Evolutionary conservation across 1,140 invertebrate species (phyloP).

Genomic region (Nymphalis io): DNA sequence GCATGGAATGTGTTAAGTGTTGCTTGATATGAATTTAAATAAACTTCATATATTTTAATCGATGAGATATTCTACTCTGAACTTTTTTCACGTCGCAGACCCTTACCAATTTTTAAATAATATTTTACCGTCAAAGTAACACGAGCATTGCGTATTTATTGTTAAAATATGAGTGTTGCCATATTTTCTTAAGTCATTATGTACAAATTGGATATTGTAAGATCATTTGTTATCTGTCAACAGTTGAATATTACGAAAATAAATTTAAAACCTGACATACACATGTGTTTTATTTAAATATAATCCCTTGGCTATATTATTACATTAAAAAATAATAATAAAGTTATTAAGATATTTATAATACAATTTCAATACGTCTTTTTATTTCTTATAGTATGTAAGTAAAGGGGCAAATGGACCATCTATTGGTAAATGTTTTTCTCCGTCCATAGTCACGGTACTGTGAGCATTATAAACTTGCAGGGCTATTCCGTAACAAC

Average conservation of each 20-base stretch:
- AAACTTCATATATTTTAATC: slow-evolving; percentile 11
- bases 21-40: slow-evolving; percentile 34
- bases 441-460: too few species aligned
- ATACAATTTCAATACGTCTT: background rate
- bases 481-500: too few species aligned
- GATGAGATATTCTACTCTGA: slow-evolving; percentile 22
- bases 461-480: too few species aligned
- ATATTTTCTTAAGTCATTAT: slow-evolving; percentile 80
- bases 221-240: slow-evolving; percentile 80
- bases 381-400: too few species aligned
- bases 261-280: slow-evolving; percentile 68
- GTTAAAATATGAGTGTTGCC: slow-evolving; percentile 80
- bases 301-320: slow-evolving; percentile 8
- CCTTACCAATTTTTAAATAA: slow-evolving; percentile 32
- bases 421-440: too few species aligned
- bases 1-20: slow-evolving; percentile 34
- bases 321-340: background rate
- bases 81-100: slow-evolving; percentile 25
- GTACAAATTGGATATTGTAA: slow-evolving; percentile 80
- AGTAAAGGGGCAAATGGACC: too few species aligned
- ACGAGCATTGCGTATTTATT: slow-evolving; percentile 70
- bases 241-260: slow-evolving; percentile 80
- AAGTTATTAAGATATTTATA: too few species aligned
- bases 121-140: slow-evolving; percentile 42
- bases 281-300: slow-evolving; percentile 55